phyloP scores from a whole-genome alignment of 2,797 vertebrate genomes.

The Rhinogobio ventralis region DNA sequence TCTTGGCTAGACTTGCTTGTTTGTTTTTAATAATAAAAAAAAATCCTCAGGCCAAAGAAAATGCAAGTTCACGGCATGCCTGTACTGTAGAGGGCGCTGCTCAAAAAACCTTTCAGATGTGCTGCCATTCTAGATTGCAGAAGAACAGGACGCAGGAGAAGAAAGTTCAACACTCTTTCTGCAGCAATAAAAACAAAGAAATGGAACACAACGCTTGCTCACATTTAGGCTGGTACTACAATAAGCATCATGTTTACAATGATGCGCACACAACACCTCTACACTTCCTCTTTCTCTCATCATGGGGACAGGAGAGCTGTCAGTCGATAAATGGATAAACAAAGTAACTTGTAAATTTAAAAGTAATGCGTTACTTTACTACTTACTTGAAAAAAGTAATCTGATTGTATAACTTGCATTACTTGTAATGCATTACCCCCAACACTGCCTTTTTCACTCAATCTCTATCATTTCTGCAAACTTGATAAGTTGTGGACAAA shows the following conservation, averaged over 20 bases:
- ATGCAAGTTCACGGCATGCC: not conserved
- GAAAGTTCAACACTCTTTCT: too few relatives aligned
- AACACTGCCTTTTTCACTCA: conserved; percentile 28
- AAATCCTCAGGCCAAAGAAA: not conserved
- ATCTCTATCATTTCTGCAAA: conserved; percentile 43
- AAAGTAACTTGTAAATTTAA: too few relatives aligned
- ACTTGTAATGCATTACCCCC: not conserved
- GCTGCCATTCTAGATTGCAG: too few relatives aligned
- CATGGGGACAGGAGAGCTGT: not conserved
- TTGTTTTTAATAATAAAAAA: not conserved
- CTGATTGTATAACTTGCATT: not conserved
- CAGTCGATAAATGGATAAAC: not conserved
- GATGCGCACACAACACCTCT: not conserved
- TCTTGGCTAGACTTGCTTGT: not conserved
- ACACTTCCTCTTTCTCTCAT: not conserved
- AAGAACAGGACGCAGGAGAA: too few relatives aligned
- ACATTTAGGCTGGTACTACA: not conserved
- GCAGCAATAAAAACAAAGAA: too few relatives aligned
- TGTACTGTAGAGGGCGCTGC: not conserved
- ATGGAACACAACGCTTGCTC: not conserved
- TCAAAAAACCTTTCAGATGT: too few relatives aligned
- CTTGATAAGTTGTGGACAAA: conserved; percentile 58
- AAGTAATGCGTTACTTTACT: not conserved
- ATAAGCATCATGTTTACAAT: not conserved
- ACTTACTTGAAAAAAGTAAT: not conserved